phyloP scores from a whole-genome alignment of 2,113 vertebrate species.

The Mesocricetus auratus region DNA sequence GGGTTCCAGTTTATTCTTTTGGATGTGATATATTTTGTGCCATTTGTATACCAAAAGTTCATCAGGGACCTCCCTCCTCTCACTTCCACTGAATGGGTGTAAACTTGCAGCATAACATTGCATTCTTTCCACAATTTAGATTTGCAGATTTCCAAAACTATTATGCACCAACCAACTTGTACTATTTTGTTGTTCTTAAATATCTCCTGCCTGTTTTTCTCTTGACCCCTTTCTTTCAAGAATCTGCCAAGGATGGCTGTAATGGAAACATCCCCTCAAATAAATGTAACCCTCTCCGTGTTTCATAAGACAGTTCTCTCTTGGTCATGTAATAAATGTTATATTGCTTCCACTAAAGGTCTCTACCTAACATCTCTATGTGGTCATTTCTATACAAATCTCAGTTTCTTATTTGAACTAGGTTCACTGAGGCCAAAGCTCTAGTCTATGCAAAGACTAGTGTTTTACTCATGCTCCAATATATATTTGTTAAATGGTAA shows the following conservation, averaged over 20 bases:
- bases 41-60: constrained; percentile 10
- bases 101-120: constrained; percentile 34
- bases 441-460: background rate
- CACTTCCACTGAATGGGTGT: background rate
- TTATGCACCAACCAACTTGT: background rate
- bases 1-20: background rate
- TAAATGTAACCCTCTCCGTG: background rate
- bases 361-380: background rate
- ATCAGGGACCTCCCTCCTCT: background rate
- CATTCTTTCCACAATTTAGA: constrained; percentile 4
- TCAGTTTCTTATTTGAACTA: constrained; percentile 11
- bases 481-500: background rate
- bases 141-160: background rate
- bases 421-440: background rate
- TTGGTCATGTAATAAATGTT: background rate
- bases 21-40: background rate
- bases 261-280: background rate
- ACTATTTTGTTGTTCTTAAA: constrained; percentile 26
- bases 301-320: background rate
- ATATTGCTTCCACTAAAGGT: background rate
- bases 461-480: background rate
- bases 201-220: background rate
- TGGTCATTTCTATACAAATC: background rate
- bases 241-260: background rate
- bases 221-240: constrained; percentile 3